Evolutionary conservation across 2,888 invertebrate species (phyloP), one percentile per base, ranked within the genome.

Genomic region (Argyresthia albistria): DNA sequence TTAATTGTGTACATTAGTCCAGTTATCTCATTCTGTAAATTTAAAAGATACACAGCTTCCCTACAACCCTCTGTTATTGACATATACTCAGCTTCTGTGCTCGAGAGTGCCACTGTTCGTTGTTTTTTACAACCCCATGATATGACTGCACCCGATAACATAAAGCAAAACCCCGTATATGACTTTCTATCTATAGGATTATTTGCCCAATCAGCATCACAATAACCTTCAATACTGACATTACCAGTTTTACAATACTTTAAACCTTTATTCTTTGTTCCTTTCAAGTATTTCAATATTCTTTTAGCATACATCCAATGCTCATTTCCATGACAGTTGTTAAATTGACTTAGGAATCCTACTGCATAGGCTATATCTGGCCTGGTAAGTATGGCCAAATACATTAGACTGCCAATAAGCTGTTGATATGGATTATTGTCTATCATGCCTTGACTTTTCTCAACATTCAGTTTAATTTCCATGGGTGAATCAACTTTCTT

Each of bases 311-410:
- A 51, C 35, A 39, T 50, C 53, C 57, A 61, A 51, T 62, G 59
- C 4, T 35, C 55, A n/a, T 49, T 7, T 14, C 51, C 50, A 54
- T 56, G 53, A 50, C 55, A 57, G 55, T 57, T 60, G 50, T 61
- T 60, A 50, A 58, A 60, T 48, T 60, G 60, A 45, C 58, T 59
- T 14, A 62, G 46, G 54, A 49, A 58, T 49, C 57, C 53, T 14
- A 58, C 51, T 48, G 51, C 37, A 51, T 55, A 62, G 7, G 49
- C 46, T n/a, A 61, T 62, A 51, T 61, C 58, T 35, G 59, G 60
- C 4, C 59, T 46, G 8, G 58, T 60, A 16, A 59, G 16, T 12
- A 60, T 56, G 35, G 53, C 50, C 35, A 61, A 52, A 25, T 59
- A 61, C 58, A 59, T 61, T 1, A 61, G 37, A 46, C 55, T 54